Evolutionary conservation across 2,888 invertebrate species (phyloP), one percentile per base, ranked within the genome.

Genomic region (Ochlodes sylvanus): DNA sequence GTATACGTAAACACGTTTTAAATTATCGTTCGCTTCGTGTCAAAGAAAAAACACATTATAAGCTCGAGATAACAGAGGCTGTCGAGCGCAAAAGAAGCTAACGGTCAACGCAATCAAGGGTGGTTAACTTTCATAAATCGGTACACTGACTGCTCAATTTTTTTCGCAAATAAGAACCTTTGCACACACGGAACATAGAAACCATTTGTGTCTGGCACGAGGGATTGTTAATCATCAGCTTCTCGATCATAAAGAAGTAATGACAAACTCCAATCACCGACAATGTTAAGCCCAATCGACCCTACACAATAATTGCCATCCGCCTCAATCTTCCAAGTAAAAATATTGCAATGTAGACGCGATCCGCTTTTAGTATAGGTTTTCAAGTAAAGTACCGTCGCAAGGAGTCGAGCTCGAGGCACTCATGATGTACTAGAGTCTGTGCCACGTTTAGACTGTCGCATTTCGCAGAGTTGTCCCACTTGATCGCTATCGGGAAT

Each of bases 1-100:
- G 77, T 79, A 79, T 76, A 79, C 82, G 68, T 75, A 83, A 84
- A 85, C 86, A 85, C 80, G 76, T 85, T 86, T 82, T 80, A 86
- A 86, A 87, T 84, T 82, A 85, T 84, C 79, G 80, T 80, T 73
- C 76, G 72, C 72, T 71, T 79, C 78, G 78, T 82, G 85, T 62
- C 79, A 87, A 85, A 83, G 76, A 79, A 83, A 83, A 81, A 82
- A 84, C 12, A 74, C 83, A 81, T 77, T 50, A 63, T 52, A 58
- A 68, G 42, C 79, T 80, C 82, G 83, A 81, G 80, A 80, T 75
- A 76, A 72, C 73, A 75, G 76, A 79, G 74, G 73, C 41, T 57
- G 68, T 52, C 73, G 78, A 81, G 77, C 58, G 66, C 27, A 54
- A 66, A 66, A 7, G 52, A 58, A 34, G 38, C 50, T 57, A 50